Evolutionary conservation across 2,888 invertebrate genomes (phyloP), one percentile per base, ranked within the genome.

Genomic region (Rhingia campestris): DNA sequence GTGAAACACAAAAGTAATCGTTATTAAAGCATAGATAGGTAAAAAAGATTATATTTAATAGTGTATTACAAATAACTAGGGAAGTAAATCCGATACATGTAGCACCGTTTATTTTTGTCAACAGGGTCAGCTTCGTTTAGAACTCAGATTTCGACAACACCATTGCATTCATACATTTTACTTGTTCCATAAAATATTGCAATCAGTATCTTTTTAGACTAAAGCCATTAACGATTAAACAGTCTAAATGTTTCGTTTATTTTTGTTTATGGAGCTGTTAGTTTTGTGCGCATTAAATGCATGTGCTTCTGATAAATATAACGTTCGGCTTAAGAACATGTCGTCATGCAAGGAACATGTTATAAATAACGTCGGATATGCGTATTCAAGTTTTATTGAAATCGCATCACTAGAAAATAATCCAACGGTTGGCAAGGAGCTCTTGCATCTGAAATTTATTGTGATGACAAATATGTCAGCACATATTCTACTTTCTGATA

Each of bases 301-400:
- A 22, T 22, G 56, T 22, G 56, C 56, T 39, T 22, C 22, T 37
- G 37, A 39, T 33, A 56, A 56, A 39, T 22, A 56, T n/a, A 56
- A 56, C 14, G 22, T 56, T 5, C 9, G 10, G 3, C 12, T 56
- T 2, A 12, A 37, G 9, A 9, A 37, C 3, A 37, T 58, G 41
- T 32, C 58, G 4, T 4, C n/a, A n/a, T 58, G 58, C 41, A 41
- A 58, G n/a, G 58, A 43, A n/a, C 22, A 58, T 32, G 32, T 9
- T 5, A 58, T 58, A 32, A 39, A 43, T 43, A 3, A 58, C 4
- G 6, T 4, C 6, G 30, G 2, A 3, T 58, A 58, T 58, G 22
- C 4, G 2, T 58, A 58, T 41, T 22, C n/a, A 2, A 4, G 41
- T n/a, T 43, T 58, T 10, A n/a, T 58, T 58, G 32, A 41, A 4